Conservation (phyloP, 2,797 vertebrate genomes). For the Cyprinella venusta region DNA sequence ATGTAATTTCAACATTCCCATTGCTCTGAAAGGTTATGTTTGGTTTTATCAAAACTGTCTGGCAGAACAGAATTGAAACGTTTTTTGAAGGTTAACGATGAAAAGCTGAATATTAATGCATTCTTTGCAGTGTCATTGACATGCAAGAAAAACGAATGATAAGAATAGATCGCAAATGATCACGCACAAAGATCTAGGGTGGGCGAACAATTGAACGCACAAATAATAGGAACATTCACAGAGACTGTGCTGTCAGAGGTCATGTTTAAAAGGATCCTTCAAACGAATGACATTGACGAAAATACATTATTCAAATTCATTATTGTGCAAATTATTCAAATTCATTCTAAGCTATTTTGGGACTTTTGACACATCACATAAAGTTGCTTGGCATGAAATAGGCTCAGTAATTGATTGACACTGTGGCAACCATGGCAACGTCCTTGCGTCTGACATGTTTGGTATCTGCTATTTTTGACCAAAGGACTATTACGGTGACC, state of each 20-base stretch:
- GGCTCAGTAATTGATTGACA: background rate
- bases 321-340: background rate
- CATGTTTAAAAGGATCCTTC: background rate
- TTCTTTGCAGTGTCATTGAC: slow-evolving; percentile 11
- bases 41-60: background rate
- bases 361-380: background rate
- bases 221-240: background rate
- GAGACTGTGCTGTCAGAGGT: slow-evolving; percentile 4
- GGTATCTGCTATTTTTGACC: background rate
- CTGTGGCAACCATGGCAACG: background rate
- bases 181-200: slow-evolving; percentile 20
- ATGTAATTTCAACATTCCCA: background rate
- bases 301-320: background rate
- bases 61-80: slow-evolving; percentile 4
- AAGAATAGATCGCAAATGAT: slow-evolving; percentile 28
- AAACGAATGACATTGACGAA: background rate
- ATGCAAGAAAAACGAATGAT: slow-evolving; percentile 18
- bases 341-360: background rate
- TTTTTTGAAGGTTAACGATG: background rate
- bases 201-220: slow-evolving; percentile 12
- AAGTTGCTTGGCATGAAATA: background rate
- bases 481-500: background rate
- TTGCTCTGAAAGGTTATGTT: background rate
- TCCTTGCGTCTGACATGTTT: background rate
- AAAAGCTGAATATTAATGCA: slow-evolving; percentile 18